A percentile compares a stretch with the other conserved stretches of the same genome.
Evolutionary conservation across 92 coral and sea anemone species (phyloP).

Genomic region (Galaxea fascicularis): DNA sequence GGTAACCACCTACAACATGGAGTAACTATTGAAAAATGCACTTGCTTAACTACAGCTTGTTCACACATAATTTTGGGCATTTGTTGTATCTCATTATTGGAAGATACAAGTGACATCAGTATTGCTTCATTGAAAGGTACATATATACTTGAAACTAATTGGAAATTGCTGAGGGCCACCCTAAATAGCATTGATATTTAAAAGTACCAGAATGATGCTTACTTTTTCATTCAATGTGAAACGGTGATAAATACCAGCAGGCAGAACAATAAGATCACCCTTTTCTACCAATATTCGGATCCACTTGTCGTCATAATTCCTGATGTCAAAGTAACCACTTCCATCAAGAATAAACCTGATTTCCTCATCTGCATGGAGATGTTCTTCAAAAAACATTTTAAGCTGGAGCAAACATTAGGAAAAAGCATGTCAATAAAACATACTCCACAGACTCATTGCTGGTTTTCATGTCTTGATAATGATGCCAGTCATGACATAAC

Average conservation of each 20-base stretch:
- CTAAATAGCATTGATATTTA: no score
- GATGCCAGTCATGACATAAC: no score
- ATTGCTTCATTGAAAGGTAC: no score
- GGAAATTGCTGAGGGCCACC: no score
- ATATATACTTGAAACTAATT: no score
- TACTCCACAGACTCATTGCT: neutral
- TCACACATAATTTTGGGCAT: no score
- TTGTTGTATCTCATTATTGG: no score
- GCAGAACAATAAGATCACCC: conserved; percentile 80
- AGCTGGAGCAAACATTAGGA: conserved; percentile 41
- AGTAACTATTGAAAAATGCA: no score
- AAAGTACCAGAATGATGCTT: neutral
- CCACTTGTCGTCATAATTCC: conserved; percentile 76
- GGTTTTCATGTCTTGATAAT: no score
- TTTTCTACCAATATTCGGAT: conserved; percentile 77
- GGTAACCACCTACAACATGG: no score
- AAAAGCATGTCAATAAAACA: neutral
- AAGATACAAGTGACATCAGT: no score
- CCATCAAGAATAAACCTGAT: conserved; percentile 82
- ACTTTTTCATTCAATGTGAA: conserved; percentile 78
- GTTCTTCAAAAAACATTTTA: conserved; percentile 81
- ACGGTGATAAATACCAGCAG: conserved; percentile 92
- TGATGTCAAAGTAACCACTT: conserved; percentile 84
- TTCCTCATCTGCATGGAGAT: conserved; percentile 82
- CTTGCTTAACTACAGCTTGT: no score